These are phyloP conservation scores for Caenorhabditis sulstoni DNA, from an alignment of 2,888 invertebrate species.

Conservation along the genomic window DNA sequence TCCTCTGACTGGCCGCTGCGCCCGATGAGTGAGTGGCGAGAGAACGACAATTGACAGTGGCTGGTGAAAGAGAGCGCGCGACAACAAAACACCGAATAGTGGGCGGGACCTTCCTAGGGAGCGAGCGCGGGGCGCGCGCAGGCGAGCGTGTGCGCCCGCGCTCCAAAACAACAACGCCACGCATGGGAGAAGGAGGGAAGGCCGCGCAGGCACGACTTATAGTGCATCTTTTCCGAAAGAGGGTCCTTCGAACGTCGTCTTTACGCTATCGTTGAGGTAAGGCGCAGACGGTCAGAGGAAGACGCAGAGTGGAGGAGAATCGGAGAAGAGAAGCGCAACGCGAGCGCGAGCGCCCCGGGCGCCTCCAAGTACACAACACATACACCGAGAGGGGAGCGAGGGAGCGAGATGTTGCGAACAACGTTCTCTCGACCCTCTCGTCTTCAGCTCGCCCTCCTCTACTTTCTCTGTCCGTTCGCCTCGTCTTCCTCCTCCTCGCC, in stretches of 20 bases:
- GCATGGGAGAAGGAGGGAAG: conserved; percentile 20
- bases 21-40: conserved; percentile 50
- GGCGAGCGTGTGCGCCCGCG: conserved; percentile 45
- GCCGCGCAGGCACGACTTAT: conserved; percentile 52
- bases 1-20: conserved; percentile 46
- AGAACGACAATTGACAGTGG: conserved; percentile 55
- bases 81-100: conserved; percentile 46
- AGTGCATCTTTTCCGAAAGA: conserved; percentile 38
- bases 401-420: conserved; percentile 55
- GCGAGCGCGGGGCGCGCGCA: conserved; percentile 56
- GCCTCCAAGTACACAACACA: conserved; percentile 50
- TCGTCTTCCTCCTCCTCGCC: background rate
- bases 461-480: conserved; percentile 41
- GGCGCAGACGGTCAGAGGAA: conserved; percentile 24
- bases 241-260: conserved; percentile 33
- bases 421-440: conserved; percentile 51
- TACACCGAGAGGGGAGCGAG: too few species aligned
- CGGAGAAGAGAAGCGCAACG: conserved; percentile 12
- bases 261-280: conserved; percentile 1
- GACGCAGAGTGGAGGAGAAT: background rate
- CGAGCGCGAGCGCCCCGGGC: conserved; percentile 11
- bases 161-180: conserved; percentile 58
- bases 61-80: conserved; percentile 49
- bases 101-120: conserved; percentile 57
- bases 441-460: conserved; percentile 35